These are phyloP conservation scores for Chascanopsetta lugubris DNA, from an alignment of 2,113 vertebrate species.

Conservation along the genomic window DNA sequence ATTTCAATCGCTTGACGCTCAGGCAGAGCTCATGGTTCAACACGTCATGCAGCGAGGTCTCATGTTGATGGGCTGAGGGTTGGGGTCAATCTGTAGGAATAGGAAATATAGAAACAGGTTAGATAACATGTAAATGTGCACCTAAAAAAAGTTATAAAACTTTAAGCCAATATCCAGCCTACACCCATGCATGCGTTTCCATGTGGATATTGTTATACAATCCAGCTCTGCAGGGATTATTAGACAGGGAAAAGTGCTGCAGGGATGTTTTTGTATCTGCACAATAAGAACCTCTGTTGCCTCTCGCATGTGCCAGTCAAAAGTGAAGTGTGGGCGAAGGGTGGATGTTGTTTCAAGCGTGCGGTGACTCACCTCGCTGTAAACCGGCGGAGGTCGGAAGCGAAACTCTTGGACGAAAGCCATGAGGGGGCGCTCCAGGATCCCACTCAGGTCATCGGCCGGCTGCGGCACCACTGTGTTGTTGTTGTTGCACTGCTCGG, in stretches of 20 bases:
- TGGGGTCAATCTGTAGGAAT: constrained; percentile 88
- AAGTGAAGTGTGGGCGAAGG: not conserved
- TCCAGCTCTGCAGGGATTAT: not conserved
- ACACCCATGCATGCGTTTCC: constrained; percentile 13
- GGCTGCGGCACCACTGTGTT: constrained; percentile 49
- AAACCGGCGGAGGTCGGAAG: constrained; percentile 90
- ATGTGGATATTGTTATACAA: constrained; percentile 7
- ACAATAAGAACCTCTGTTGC: not conserved
- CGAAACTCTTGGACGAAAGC: constrained; percentile 94
- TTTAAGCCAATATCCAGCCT: not conserved
- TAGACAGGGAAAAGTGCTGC: not conserved
- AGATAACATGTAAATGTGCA: not conserved
- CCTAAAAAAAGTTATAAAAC: not conserved
- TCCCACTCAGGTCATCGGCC: constrained; percentile 72
- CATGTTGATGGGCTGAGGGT: constrained; percentile 80
- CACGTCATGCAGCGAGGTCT: constrained; percentile 95
- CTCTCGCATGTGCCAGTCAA: not conserved
- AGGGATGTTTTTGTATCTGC: not conserved
- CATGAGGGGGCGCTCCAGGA: constrained; percentile 86
- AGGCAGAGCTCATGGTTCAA: constrained; percentile 75
- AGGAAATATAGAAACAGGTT: constrained; percentile 1
- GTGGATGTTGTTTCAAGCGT: not conserved
- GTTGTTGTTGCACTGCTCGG: constrained; percentile 50
- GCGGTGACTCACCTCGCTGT: constrained; percentile 86
- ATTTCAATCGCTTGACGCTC: constrained; percentile 39